Conservation (phyloP, 2,888 invertebrate genomes). For the Myathropa florea region DNA sequence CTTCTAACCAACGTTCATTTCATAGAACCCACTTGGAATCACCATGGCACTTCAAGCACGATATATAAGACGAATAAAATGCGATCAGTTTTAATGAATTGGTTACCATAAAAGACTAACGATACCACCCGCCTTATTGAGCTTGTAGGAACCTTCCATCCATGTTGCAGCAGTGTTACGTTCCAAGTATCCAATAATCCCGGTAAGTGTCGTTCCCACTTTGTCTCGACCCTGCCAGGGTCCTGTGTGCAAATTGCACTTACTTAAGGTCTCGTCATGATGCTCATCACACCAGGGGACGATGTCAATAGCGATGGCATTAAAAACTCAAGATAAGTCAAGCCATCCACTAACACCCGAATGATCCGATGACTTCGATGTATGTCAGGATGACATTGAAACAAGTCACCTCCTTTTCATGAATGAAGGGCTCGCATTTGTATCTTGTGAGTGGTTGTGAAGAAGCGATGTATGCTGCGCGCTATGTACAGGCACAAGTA, state of each 20-base stretch:
- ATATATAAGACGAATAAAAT: too few relatives aligned
- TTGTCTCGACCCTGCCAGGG: background rate
- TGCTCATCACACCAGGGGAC: background rate
- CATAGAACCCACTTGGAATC: too few relatives aligned
- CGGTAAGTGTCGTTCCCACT: background rate
- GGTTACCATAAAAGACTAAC: background rate
- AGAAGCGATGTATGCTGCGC: background rate
- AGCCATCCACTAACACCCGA: background rate
- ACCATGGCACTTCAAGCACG: too few relatives aligned
- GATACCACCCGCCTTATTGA: background rate
- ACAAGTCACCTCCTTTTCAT: background rate
- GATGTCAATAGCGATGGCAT: background rate
- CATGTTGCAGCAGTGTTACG: background rate
- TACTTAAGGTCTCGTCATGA: background rate
- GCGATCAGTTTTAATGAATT: background rate
- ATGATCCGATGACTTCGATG: background rate
- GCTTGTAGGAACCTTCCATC: background rate
- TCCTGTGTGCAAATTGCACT: background rate
- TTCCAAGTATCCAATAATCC: background rate
- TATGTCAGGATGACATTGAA: background rate
- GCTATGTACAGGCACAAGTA: background rate
- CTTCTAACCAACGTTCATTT: too few relatives aligned
- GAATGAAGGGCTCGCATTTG: background rate
- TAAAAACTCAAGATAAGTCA: background rate
- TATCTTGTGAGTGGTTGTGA: background rate